Conservation (phyloP, 1,140 invertebrate species). For the Drosophila takahashii region DNA sequence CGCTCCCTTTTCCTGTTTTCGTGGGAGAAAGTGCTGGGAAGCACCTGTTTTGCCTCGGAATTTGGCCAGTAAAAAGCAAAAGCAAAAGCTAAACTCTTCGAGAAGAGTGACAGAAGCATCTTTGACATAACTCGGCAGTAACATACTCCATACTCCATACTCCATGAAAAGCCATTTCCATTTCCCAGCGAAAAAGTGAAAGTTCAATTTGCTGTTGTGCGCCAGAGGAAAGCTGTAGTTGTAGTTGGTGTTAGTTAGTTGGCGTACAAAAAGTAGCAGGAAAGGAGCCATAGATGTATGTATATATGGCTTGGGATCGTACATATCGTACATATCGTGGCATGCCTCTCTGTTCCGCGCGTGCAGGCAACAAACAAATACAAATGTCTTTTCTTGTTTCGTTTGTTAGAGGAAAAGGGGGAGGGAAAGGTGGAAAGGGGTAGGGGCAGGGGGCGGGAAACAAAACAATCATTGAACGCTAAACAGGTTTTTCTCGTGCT, state of each 20-base stretch:
- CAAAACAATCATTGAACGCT: constrained; percentile 78
- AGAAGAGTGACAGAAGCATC: constrained; percentile 41
- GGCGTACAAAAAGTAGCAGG: constrained; percentile 1
- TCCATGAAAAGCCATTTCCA: constrained; percentile 57
- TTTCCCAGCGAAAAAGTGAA: constrained; percentile 67
- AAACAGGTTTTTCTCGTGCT: constrained; percentile 80
- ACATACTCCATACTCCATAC: constrained; percentile 12
- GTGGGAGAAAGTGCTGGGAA: constrained; percentile 45
- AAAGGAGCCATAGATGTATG: neutral
- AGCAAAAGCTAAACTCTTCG: constrained; percentile 19
- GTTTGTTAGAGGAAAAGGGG: constrained; percentile 10
- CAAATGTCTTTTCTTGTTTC: constrained; percentile 58
- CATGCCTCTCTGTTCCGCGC: constrained; percentile 60
- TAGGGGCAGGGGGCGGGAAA: neutral
- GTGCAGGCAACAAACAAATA: constrained; percentile 63
- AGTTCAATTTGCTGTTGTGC: constrained; percentile 65
- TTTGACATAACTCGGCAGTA: constrained; percentile 41
- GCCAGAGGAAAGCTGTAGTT: constrained; percentile 54
- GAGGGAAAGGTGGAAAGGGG: neutral
- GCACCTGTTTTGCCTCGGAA: constrained; percentile 38
- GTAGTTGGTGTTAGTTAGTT: neutral
- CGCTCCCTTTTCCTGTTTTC: constrained; percentile 55
- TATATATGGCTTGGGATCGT: constrained; percentile 3
- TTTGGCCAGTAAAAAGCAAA: constrained; percentile 10
- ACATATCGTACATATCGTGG: constrained; percentile 3